Conservation (phyloP, 2,797 vertebrate species). For the Columba guinea region DNA sequence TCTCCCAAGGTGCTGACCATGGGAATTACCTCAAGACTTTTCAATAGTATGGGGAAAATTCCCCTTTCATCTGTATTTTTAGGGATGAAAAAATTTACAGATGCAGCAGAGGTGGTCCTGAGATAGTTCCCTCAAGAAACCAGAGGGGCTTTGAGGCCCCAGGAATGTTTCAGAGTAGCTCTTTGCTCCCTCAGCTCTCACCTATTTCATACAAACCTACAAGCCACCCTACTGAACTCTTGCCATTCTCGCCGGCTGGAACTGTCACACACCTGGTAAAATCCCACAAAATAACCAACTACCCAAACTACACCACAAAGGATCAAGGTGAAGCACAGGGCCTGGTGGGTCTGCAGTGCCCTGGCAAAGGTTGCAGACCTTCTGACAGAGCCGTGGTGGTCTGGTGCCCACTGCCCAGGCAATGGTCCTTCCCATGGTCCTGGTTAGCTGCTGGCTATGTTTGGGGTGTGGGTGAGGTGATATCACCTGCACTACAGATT, state of each 20-base stretch:
- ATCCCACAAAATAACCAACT: fast-evolving
- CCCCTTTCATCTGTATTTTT: neutral
- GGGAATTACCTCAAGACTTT: neutral
- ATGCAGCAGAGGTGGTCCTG: neutral
- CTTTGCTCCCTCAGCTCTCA: neutral
- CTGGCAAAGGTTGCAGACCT: neutral
- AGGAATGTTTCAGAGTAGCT: neutral
- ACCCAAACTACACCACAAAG: neutral
- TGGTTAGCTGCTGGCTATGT: neutral
- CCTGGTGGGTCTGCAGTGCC: neutral
- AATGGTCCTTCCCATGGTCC: neutral
- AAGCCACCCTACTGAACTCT: neutral
- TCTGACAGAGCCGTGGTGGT: fast-evolving
- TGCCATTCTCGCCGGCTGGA: neutral
- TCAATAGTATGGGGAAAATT: neutral
- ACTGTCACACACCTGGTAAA: fast-evolving
- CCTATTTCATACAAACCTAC: neutral
- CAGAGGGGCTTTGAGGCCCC: neutral
- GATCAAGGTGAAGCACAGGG: neutral
- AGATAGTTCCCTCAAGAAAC: neutral
- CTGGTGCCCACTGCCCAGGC: neutral
- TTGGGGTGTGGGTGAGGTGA: neutral
- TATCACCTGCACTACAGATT: neutral
- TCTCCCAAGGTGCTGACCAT: neutral
- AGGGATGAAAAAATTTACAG: neutral